Conservation (phyloP, 2,797 vertebrate species). For the Dendrocincla fuliginosa region DNA sequence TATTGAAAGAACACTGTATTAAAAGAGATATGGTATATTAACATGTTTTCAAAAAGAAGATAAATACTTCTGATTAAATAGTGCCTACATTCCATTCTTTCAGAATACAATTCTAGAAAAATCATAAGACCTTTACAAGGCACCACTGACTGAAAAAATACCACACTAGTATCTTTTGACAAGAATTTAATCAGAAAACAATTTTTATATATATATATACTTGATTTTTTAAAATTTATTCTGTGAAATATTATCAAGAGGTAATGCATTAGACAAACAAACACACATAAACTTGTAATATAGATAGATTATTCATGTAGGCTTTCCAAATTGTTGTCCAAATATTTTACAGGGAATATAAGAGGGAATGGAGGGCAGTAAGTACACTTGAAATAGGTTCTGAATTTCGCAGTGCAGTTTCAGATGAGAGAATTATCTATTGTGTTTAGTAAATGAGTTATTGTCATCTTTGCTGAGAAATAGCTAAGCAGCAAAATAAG, state of each 20-base stretch:
- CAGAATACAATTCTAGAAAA: not conserved
- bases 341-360: not conserved
- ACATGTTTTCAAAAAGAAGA: not conserved
- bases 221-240: not conserved
- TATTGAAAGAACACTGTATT: not conserved
- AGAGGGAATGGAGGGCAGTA: accelerated
- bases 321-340: not conserved
- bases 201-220: not conserved
- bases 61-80: not conserved
- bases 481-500: not conserved
- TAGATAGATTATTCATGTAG: not conserved
- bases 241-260: not conserved
- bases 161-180: not conserved
- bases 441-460: not conserved
- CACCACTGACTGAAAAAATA: not conserved
- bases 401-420: not conserved
- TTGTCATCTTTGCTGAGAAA: not conserved
- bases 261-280: not conserved
- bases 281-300: not conserved
- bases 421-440: not conserved
- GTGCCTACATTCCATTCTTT: not conserved
- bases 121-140: not conserved
- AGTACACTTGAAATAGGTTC: not conserved
- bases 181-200: not conserved
- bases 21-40: not conserved